phyloP scores from a whole-genome alignment of 2,797 vertebrate genomes.

The Sparidentex hasta region DNA sequence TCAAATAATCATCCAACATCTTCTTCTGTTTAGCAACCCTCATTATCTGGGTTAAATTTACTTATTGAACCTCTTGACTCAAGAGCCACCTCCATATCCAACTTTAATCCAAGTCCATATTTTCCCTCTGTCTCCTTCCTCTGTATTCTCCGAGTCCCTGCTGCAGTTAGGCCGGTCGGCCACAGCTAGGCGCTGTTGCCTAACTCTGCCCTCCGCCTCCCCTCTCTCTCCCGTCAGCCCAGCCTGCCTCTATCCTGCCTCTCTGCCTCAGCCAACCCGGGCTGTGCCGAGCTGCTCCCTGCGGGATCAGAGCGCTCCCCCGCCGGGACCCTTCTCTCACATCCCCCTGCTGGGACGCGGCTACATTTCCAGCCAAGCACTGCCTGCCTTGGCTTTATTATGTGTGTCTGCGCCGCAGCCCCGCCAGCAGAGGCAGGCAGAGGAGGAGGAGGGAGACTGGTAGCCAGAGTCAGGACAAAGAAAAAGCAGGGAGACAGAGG shows the following conservation, averaged over 20 bases:
- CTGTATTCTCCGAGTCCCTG: constrained; percentile 33
- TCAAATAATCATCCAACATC: not conserved
- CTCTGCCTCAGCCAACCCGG: constrained; percentile 92
- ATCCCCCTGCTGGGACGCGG: constrained; percentile 99
- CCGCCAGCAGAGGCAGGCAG: constrained; percentile 97
- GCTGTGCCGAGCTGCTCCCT: constrained; percentile 99
- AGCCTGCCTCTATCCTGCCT: constrained; percentile 80
- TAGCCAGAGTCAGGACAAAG: constrained; percentile 98
- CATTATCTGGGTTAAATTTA: not conserved
- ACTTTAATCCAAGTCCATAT: constrained; percentile 60
- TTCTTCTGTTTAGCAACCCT: not conserved
- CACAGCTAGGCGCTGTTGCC: constrained; percentile 98
- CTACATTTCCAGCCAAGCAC: constrained; percentile 99
- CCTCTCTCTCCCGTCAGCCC: constrained; percentile 68
- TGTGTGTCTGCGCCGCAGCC: constrained; percentile 99
- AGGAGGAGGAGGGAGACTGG: constrained; percentile 94
- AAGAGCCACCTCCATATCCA: constrained; percentile 43
- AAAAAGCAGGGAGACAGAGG: constrained; percentile 95
- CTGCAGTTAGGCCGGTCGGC: constrained; percentile 86
- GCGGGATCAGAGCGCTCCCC: constrained; percentile 99
- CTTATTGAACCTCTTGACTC: not conserved
- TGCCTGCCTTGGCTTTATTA: constrained; percentile 97
- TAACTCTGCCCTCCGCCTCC: constrained; percentile 83
- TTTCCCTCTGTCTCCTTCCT: constrained; percentile 52
- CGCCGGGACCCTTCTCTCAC: constrained; percentile 99